A percentile compares a stretch with the other conserved stretches of the same genome.
phyloP scores from a whole-genome alignment of 1,140 invertebrate genomes.

The Acarapis woodi region DNA sequence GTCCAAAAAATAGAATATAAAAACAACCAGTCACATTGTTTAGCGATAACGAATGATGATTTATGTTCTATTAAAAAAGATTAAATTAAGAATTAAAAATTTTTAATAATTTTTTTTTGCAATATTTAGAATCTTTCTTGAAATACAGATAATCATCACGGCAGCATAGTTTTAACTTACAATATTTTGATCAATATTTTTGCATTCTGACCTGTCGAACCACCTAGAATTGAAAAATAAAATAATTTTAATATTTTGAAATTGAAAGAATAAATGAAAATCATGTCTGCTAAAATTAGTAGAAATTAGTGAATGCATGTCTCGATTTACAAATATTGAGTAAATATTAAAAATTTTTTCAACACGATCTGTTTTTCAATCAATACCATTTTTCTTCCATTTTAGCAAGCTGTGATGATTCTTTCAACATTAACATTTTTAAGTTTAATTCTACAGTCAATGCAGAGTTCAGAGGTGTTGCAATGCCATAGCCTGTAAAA shows the following conservation, averaged over 20 bases:
- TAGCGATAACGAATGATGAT: slow-evolving; percentile 32
- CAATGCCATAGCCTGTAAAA: slow-evolving; percentile 23
- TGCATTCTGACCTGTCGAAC: slow-evolving; percentile 32
- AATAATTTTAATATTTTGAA: no score
- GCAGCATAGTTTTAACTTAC: slow-evolving; percentile 16
- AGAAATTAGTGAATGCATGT: no score
- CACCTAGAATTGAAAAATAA: no score
- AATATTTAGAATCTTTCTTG: no score
- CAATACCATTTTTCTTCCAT: slow-evolving; percentile 77
- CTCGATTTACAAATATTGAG: no score
- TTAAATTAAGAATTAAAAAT: no score
- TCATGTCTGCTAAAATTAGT: no score
- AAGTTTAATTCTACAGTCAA: slow-evolving; percentile 51
- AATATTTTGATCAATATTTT: slow-evolving; percentile 16
- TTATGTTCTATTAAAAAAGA: background rate
- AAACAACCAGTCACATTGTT: slow-evolving; percentile 95
- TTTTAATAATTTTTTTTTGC: no score
- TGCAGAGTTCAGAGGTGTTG: slow-evolving; percentile 18
- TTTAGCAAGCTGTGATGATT: slow-evolving; percentile 64
- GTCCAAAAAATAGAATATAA: slow-evolving; percentile 81
- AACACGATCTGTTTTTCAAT: no score
- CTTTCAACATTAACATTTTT: slow-evolving; percentile 65
- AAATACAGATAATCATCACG: no score
- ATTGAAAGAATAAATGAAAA: no score
- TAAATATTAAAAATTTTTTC: no score